phyloP scores from a whole-genome alignment of 2,113 vertebrate genomes.

The Rutilus rutilus region DNA sequence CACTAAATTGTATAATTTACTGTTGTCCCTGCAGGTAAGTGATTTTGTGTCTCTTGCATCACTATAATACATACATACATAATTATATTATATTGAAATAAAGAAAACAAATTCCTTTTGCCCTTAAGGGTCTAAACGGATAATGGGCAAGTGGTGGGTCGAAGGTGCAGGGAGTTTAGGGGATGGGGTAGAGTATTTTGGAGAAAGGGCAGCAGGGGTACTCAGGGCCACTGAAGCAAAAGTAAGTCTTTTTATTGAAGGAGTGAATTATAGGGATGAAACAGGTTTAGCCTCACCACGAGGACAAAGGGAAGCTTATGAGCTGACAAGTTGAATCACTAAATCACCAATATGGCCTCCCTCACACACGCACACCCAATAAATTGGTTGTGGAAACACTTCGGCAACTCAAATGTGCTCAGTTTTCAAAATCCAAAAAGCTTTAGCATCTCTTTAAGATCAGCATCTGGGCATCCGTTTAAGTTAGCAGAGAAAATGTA shows the following conservation, averaged over 20 bases:
- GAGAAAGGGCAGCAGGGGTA: slow-evolving; percentile 37
- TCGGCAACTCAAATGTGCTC: neutral
- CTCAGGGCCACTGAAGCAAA: slow-evolving; percentile 40
- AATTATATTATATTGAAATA: slow-evolving; percentile 2
- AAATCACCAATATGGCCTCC: slow-evolving; percentile 44
- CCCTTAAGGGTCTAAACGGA: neutral
- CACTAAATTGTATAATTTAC: neutral
- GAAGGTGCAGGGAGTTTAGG: slow-evolving; percentile 29
- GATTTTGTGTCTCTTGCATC: neutral
- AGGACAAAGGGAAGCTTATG: slow-evolving; percentile 53
- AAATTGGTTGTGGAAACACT: slow-evolving; percentile 12
- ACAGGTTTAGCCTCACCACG: slow-evolving; percentile 46
- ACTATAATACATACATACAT: too few relatives aligned
- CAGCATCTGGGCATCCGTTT: neutral
- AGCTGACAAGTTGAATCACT: slow-evolving; percentile 52
- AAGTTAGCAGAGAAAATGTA: neutral
- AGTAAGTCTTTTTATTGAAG: slow-evolving; percentile 46
- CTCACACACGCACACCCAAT: neutral
- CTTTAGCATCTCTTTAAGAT: neutral
- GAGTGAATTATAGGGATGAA: slow-evolving; percentile 51
- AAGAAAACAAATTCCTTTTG: neutral
- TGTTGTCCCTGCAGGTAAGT: too few relatives aligned
- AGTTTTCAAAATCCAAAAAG: neutral
- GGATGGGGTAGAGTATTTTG: slow-evolving; percentile 14
- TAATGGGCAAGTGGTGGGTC: slow-evolving; percentile 10